These are phyloP conservation scores for Porites divaricata DNA, from an alignment of 92 coral and sea anemone genomes.

Conservation along the genomic window DNA sequence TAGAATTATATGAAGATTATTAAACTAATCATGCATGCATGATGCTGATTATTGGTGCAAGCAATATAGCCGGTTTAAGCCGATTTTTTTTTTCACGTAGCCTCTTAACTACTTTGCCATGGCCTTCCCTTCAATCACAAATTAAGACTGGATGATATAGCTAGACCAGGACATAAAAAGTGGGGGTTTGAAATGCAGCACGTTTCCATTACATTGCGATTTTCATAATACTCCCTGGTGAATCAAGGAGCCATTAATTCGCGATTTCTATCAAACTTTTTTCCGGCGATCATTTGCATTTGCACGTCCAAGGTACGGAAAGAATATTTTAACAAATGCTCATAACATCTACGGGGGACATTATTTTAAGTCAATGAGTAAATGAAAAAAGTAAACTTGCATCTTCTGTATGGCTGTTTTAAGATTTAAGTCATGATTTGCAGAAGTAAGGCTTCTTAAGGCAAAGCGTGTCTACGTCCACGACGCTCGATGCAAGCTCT, in stretches of 20 bases:
- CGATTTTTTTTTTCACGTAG: neutral
- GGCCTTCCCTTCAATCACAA: too few species aligned
- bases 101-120: neutral
- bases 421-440: neutral
- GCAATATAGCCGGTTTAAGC: too few species aligned
- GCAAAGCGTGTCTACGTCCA: neutral
- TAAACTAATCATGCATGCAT: too few species aligned
- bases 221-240: neutral
- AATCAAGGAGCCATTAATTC: neutral
- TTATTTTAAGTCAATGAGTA: too few species aligned
- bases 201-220: neutral
- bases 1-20: too few species aligned
- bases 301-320: too few species aligned
- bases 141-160: too few species aligned
- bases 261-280: slow-evolving; percentile 6
- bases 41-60: too few species aligned
- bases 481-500: neutral
- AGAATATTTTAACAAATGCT: too few species aligned
- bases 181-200: neutral
- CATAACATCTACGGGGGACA: too few species aligned
- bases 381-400: neutral
- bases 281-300: neutral
- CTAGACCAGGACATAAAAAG: too few species aligned
- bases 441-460: neutral
- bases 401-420: neutral